phyloP scores from a whole-genome alignment of 2,888 invertebrate genomes.

The Parnassius apollo region DNA sequence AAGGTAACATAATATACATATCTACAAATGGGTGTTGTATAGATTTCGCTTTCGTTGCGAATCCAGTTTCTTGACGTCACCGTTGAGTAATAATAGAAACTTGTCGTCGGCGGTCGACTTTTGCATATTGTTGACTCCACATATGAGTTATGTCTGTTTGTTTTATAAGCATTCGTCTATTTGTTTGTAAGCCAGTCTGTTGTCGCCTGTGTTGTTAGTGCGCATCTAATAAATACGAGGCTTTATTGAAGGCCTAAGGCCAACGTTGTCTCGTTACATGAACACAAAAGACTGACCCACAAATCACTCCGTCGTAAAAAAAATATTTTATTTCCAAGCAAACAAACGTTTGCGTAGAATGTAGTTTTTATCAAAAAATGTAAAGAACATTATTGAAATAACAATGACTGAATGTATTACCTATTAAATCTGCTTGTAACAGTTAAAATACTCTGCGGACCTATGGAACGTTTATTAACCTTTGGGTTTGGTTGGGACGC shows the following conservation, averaged over 20 bases:
- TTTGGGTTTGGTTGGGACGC: slow-evolving; percentile 31
- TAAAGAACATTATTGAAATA: no score
- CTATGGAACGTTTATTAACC: slow-evolving; percentile 48
- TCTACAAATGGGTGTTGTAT: no score
- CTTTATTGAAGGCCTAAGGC: slow-evolving; percentile 44
- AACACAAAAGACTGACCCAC: slow-evolving; percentile 39
- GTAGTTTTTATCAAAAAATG: no score
- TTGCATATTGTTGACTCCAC: slow-evolving; percentile 32
- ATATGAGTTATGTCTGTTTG: slow-evolving; percentile 45
- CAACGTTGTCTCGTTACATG: slow-evolving; percentile 42
- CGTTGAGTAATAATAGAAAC: slow-evolving; percentile 24
- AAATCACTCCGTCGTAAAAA: slow-evolving; percentile 40
- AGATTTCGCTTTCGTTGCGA: slow-evolving; percentile 26
- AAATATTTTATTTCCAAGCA: slow-evolving; percentile 41
- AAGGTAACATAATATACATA: no score
- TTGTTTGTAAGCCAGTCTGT: slow-evolving; percentile 53
- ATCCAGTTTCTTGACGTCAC: slow-evolving; percentile 14
- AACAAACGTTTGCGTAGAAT: slow-evolving; percentile 27
- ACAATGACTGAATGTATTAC: no score
- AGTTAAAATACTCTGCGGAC: slow-evolving; percentile 9
- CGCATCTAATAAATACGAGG: slow-evolving; percentile 44
- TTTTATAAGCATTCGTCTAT: slow-evolving; percentile 39
- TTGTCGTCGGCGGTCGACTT: slow-evolving; percentile 24
- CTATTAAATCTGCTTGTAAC: no score
- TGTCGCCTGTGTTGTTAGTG: slow-evolving; percentile 48